Evolutionary conservation across 2,888 invertebrate genomes (phyloP).

Genomic region (Macaria notata): DNA sequence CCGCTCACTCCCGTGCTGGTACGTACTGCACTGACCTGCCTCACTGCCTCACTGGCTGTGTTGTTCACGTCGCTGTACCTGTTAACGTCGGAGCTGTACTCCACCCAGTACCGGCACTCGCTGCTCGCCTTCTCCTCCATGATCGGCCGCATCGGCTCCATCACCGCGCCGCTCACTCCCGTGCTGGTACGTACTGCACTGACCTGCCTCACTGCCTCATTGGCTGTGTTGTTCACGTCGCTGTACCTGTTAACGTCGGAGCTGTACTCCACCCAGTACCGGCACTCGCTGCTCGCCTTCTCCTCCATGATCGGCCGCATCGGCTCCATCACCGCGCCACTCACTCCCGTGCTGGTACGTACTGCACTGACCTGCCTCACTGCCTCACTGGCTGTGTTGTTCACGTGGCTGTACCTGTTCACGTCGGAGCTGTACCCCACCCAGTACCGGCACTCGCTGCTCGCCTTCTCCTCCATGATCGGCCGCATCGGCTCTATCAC

Average conservation of each 20-base stretch:
- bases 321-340: too few species aligned
- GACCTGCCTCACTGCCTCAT: too few species aligned
- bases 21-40: slow-evolving; percentile 32
- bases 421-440: slow-evolving; percentile 89
- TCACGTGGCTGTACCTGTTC: slow-evolving; percentile 82
- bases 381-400: neutral
- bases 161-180: slow-evolving; percentile 86
- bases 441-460: slow-evolving; percentile 84
- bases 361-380: neutral
- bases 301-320: too few species aligned
- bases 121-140: slow-evolving; percentile 86
- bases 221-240: slow-evolving; percentile 37
- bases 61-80: slow-evolving; percentile 78
- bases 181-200: slow-evolving; percentile 71
- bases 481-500: slow-evolving; percentile 72
- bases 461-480: slow-evolving; percentile 88
- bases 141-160: slow-evolving; percentile 87
- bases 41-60: too few species aligned
- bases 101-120: slow-evolving; percentile 86
- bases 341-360: too few species aligned
- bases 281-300: too few species aligned
- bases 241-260: slow-evolving; percentile 42
- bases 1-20: slow-evolving; percentile 86
- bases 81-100: slow-evolving; percentile 87
- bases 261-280: too few species aligned